Conservation (phyloP, 1,140 invertebrate genomes). For the Stenopsyche tienmushanensis region DNA sequence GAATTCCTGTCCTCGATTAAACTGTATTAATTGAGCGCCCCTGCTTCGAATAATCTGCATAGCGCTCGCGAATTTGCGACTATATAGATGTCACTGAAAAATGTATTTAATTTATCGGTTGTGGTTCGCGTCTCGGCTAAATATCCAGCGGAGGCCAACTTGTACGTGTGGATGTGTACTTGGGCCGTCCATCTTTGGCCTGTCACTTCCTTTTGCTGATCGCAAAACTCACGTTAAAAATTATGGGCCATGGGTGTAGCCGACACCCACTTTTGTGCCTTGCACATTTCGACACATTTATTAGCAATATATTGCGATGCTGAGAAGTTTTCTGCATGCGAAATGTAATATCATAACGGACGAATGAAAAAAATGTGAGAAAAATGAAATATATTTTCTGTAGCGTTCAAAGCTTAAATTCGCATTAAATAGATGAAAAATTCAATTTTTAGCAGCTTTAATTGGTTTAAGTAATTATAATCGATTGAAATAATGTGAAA, state of each 20-base stretch:
- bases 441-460: no score
- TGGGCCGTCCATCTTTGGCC: slow-evolving; percentile 40
- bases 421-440: no score
- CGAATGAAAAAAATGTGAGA: no score
- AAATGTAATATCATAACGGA: neutral
- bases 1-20: no score
- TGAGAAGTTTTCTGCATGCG: neutral
- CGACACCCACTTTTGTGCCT: neutral
- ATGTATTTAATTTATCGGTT: neutral
- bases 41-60: no score
- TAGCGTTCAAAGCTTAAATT: no score
- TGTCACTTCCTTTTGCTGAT: slow-evolving; percentile 42
- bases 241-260: slow-evolving; percentile 37
- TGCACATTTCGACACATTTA: neutral
- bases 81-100: slow-evolving; percentile 11
- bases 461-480: no score
- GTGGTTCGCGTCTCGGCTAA: slow-evolving; percentile 16
- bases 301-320: neutral
- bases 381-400: no score
- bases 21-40: no score
- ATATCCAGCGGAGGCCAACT: neutral
- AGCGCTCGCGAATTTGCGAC: neutral
- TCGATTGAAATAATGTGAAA: no score
- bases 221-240: slow-evolving; percentile 42
- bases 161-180: slow-evolving; percentile 35